phyloP scores from a whole-genome alignment of 2,113 vertebrate species.

The Tamias sibiricus region DNA sequence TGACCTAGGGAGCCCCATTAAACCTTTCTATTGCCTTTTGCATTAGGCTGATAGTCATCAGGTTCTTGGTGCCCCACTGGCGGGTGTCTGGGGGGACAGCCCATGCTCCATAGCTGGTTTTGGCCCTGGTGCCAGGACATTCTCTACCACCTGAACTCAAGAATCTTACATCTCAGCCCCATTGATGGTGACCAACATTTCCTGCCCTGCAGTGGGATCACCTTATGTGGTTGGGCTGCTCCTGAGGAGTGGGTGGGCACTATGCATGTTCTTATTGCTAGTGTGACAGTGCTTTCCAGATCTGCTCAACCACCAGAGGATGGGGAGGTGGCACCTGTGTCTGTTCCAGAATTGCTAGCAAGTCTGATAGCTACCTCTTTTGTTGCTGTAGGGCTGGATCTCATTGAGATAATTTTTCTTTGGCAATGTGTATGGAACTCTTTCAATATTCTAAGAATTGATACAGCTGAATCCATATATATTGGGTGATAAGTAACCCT shows the following conservation, averaged over 20 bases:
- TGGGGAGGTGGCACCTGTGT: fast-evolving
- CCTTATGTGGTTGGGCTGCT: too few species aligned
- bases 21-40: not conserved
- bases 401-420: not conserved
- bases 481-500: not conserved
- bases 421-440: not conserved
- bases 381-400: not conserved
- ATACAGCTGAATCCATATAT: not conserved
- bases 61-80: not conserved
- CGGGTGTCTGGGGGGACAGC: not conserved
- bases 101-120: not conserved
- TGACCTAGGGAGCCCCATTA: not conserved
- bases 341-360: not conserved
- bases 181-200: not conserved
- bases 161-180: not conserved
- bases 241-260: not conserved
- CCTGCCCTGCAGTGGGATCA: not conserved
- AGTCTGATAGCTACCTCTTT: not conserved
- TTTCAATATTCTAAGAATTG: not conserved
- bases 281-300: not conserved
- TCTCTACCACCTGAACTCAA: not conserved
- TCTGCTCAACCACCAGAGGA: not conserved
- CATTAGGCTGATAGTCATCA: not conserved
- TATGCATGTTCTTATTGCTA: not conserved
- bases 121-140: not conserved